Percentiles rank a stretch among this genome's conserved stretches.
phyloP scores from a whole-genome alignment of 2,797 vertebrate genomes.

The Peromyscus nudipes region DNA sequence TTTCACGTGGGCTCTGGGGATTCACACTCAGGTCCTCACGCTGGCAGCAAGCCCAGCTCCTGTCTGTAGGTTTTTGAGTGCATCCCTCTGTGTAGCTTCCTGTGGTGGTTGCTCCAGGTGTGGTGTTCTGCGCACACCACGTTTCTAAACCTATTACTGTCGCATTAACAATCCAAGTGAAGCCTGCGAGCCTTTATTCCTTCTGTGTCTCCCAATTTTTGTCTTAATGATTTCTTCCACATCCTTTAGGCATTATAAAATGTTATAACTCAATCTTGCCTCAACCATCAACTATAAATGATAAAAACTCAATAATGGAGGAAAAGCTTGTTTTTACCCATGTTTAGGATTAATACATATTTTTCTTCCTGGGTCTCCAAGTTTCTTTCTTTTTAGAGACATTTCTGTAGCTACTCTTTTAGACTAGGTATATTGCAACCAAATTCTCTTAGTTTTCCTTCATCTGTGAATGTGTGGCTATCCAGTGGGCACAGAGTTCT shows the following conservation, averaged over 20 bases:
- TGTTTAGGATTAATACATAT: conserved; percentile 10
- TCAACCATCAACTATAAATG: conserved; percentile 18
- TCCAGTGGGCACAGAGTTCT: background rate
- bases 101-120: background rate
- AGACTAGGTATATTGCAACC: background rate
- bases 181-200: background rate
- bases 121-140: background rate
- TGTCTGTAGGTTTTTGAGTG: background rate
- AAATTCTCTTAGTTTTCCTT: conserved; percentile 33
- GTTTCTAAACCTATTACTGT: background rate
- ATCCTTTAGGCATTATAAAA: conserved; percentile 2
- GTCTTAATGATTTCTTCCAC: conserved; percentile 5
- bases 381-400: background rate
- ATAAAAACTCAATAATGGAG: conserved; percentile 14
- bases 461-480: conserved; percentile 1
- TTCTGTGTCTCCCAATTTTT: background rate
- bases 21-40: background rate
- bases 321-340: background rate
- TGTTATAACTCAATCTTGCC: background rate
- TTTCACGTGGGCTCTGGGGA: background rate
- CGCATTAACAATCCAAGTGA: background rate
- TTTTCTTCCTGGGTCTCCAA: background rate
- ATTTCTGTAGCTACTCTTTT: background rate
- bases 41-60: background rate
- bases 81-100: background rate